Base-by-base conservation (phyloP, 1,140 invertebrate genomes). In the Formica selysi region DNA sequence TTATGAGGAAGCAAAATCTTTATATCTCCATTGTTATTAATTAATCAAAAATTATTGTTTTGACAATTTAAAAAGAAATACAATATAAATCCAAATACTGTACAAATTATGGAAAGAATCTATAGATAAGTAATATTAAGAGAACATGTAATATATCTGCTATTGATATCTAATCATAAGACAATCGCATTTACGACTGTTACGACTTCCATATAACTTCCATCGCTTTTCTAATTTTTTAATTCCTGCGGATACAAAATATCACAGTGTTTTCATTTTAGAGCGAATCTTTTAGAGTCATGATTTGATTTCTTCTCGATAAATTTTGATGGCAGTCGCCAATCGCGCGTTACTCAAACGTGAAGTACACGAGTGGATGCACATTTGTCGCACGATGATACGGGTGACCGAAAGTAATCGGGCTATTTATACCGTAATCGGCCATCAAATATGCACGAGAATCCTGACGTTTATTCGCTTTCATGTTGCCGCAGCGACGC, bases 391-490 rank as follows among this genome's bases (percentile, higher is more conserved):
- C 16, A 11, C 41, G 26, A 68, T 67, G n/a, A 68, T 67, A 5
- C 10, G 13, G 22, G 70, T 22, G 0, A 13, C n/a, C 16, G 8
- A 2, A 65, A 51, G 38, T 65, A 54, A 6, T 13, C 26, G 13
- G 19, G 1, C 6, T 16, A n/a, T 22, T 6, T 62, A 8, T 41
- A 76, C 22, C 19, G 29, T 32, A 38, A 65, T 59, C 13, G 59
- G 1, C 19, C 29, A 68, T 65, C 22, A 57, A 54, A 48, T 13
- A 57, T 59, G 8, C 62, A 1, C 36, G 36, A 26, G 19, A 54
- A 32, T 29, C 13, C 7, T 19, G 32, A 67, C n/a, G 73, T 79
- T 86, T 48, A 78, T 61, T 65, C 83, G 65, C 16, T 87, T 85
- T 86, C 29, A 76, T 51, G 54, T 83, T 62, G 62, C 57, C 26